Evolutionary conservation across 1,140 invertebrate species (phyloP), one percentile per base, ranked within the genome.

Genomic region (Zelostemma sp.): DNA sequence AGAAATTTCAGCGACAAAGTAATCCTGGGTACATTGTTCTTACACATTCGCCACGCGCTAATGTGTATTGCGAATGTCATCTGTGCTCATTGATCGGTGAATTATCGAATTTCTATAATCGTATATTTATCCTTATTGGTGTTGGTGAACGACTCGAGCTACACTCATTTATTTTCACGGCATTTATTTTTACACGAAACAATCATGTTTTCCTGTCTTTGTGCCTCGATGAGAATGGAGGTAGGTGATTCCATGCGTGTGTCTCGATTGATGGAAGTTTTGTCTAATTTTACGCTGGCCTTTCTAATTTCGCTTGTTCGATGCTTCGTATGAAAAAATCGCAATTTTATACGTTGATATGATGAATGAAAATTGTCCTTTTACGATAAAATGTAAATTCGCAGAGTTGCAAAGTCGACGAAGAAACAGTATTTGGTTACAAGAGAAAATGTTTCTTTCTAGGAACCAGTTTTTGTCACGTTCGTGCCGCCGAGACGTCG

Each of bases 161-260:
- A n/a, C n/a, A n/a, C 15, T 48, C 21, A 11, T 46, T 6, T 17
- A 21, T 63, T 49, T 54, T 25, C 15, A 33, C 35, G 17, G 16
- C 8, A 40, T 8, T 53, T 65, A 40, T 58, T 54, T 46, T 35
- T 61, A 6, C 46, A 49, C 25, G 33, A 65, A 47, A 28, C 43
- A 57, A 80, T 66, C n/a, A 82, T 84, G 81, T 79, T 85, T 66
- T 84, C 81, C 64, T 85, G 83, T 62, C 73, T 84, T 59, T 85
- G 80, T 59, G 74, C 74, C 48, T 80, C 81, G 17, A 60, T 82
- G 69, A 72, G 79, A 73, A 79, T 85, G 76, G 83, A 85, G 83
- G 83, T 85, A 81, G 71, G 81, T 84, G 43, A 2, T 51, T 64
- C 31, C 48, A 49, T 54, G 35, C 40, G n/a, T 49, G 35, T 38